phyloP scores from a whole-genome alignment of 64 coral and sea anemone genomes.

The Pocillopora verrucosa region DNA sequence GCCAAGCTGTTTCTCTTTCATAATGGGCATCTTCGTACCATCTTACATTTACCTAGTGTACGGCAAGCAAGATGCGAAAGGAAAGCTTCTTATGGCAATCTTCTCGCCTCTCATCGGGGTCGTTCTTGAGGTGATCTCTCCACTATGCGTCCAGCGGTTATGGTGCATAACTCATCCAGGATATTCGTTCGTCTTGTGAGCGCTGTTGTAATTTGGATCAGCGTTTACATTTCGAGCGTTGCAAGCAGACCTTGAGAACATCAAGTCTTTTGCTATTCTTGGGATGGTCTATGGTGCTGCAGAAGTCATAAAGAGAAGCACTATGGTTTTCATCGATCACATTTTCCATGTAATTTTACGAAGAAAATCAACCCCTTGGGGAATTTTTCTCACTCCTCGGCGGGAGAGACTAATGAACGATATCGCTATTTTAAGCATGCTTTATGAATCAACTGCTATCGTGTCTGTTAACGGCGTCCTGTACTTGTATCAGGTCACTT shows the following conservation, averaged over 20 bases:
- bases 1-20: background rate
- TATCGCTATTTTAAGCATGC: no score
- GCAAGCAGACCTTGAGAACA: background rate
- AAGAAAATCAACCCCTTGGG: background rate
- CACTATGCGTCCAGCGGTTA: background rate
- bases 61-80: background rate
- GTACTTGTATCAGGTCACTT: no score
- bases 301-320: background rate
- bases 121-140: background rate
- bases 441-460: no score
- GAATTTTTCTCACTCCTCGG: no score
- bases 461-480: no score
- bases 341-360: background rate
- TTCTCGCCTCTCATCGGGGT: slow-evolving; percentile 1
- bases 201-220: background rate
- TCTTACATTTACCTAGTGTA: background rate
- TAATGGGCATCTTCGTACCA: background rate
- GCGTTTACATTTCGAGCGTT: background rate
- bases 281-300: background rate
- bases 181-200: background rate
- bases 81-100: background rate
- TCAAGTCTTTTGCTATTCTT: background rate
- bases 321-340: background rate
- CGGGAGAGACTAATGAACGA: no score
- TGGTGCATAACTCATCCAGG: slow-evolving; percentile 3